A percentile compares a stretch with the other conserved stretches of the same genome.
Conservation (phyloP, 2,888 invertebrate species). For the Ceriagrion tenellum region DNA sequence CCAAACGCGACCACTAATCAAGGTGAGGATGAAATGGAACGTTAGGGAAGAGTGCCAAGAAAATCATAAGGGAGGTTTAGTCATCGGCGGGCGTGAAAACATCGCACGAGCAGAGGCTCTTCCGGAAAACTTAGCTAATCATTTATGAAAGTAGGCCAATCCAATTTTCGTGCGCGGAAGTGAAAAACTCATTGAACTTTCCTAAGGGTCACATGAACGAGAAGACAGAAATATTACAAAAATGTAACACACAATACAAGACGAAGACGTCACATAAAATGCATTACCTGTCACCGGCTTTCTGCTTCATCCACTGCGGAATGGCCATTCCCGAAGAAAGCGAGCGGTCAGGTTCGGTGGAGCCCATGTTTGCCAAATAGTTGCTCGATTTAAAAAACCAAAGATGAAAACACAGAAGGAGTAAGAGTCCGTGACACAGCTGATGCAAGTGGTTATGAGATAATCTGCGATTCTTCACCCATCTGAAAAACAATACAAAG, state of each 20-base stretch:
- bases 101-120: not conserved
- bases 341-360: conserved; percentile 80
- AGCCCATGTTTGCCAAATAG: conserved; percentile 80
- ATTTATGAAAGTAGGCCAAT: not conserved
- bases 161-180: not conserved
- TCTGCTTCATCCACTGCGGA: conserved; percentile 88
- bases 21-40: not conserved
- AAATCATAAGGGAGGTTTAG: not conserved
- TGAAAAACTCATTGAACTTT: not conserved
- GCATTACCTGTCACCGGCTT: conserved; percentile 81
- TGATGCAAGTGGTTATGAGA: not conserved
- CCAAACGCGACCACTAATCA: not conserved
- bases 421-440: not conserved
- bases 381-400: not conserved
- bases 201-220: not conserved
- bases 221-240: not conserved
- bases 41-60: not conserved
- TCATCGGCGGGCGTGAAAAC: not conserved
- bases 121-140: not conserved
- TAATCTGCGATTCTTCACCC: not conserved
- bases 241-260: conserved; percentile 69
- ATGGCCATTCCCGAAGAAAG: conserved; percentile 83
- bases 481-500: conserved; percentile 43
- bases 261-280: not conserved
- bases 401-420: not conserved